Evolutionary conservation across 2,113 vertebrate genomes (phyloP).

Genomic region (Aix galericulata): DNA sequence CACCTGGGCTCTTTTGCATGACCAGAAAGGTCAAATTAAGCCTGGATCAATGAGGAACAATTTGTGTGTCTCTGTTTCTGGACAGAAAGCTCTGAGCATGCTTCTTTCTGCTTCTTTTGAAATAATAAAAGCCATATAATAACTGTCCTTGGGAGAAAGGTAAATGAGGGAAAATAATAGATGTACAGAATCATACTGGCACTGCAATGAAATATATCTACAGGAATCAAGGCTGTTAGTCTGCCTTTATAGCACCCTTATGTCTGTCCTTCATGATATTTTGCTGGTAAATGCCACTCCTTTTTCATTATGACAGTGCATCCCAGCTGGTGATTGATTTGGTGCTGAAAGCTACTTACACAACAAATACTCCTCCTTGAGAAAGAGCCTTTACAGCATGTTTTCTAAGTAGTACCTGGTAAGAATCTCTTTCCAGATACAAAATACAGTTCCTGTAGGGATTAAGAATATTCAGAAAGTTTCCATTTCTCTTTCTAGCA

Average conservation of each 20-base stretch:
- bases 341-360: neutral
- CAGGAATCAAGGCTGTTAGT: neutral
- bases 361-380: neutral
- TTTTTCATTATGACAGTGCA: neutral
- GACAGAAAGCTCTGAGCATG: neutral
- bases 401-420: neutral
- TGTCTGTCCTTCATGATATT: neutral
- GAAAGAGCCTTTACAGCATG: accelerated
- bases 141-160: neutral
- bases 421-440: neutral
- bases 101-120: neutral
- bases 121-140: neutral
- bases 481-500: neutral
- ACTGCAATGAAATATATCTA: neutral
- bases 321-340: neutral
- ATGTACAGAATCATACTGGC: neutral
- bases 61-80: neutral
- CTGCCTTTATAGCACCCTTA: neutral
- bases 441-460: neutral
- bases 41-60: neutral
- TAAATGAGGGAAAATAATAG: neutral
- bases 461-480: neutral
- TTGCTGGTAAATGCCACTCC: neutral
- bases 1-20: neutral
- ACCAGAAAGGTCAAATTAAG: neutral